Conservation (phyloP, 2,888 invertebrate species). For the Anagyrus pseudococci region DNA sequence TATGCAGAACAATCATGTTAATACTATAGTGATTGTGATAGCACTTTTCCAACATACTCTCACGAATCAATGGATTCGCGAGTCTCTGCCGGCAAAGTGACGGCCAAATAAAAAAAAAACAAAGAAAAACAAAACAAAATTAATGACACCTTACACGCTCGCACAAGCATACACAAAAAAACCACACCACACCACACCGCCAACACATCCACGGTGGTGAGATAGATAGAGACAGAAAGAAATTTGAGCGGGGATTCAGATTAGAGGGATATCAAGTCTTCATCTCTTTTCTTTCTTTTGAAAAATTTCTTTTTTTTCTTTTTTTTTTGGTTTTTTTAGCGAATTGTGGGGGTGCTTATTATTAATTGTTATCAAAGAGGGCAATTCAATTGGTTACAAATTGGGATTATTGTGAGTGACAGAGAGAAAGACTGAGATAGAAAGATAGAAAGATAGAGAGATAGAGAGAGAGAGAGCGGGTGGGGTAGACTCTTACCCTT, state of each 20-base stretch:
- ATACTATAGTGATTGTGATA: conserved; percentile 14
- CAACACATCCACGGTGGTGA: conserved; percentile 63
- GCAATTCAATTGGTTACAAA: conserved; percentile 26
- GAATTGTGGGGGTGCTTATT: conserved; percentile 30
- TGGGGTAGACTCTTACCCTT: conserved; percentile 63
- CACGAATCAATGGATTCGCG: background rate
- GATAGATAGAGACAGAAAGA: conserved; percentile 44
- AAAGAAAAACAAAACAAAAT: conserved; percentile 13
- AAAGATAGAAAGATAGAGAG: no score
- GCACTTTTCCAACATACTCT: conserved; percentile 1
- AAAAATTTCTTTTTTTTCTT: conserved; percentile 1
- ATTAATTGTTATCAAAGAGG: conserved; percentile 20
- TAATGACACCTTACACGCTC: conserved; percentile 35
- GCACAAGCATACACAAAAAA: conserved; percentile 47
- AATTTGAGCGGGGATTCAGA: conserved; percentile 39
- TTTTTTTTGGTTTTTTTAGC: conserved; percentile 9
- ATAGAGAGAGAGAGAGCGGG: conserved; percentile 45
- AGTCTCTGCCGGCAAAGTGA: background rate
- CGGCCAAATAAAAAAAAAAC: conserved; percentile 9
- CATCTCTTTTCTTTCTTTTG: conserved; percentile 16
- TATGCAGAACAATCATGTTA: conserved; percentile 47
- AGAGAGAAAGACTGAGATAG: conserved; percentile 22
- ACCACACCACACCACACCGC: conserved; percentile 62
- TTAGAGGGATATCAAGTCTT: conserved; percentile 27
- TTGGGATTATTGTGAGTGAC: conserved; percentile 36